Conservation (phyloP, 2,113 vertebrate species). For the Chaetops frenatus region DNA sequence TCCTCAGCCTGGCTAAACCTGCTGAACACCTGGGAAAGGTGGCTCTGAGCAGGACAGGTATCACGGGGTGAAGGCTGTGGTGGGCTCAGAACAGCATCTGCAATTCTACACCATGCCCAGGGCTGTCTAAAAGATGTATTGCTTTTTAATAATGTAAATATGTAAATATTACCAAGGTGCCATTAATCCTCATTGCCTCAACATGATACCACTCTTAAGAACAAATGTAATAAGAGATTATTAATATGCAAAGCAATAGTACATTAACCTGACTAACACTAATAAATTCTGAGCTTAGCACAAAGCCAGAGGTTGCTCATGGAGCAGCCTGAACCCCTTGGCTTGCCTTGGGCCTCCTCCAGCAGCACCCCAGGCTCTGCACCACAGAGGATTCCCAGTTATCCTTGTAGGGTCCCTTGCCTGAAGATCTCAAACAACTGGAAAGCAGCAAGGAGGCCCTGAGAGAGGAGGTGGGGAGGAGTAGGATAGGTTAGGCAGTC, state of each 20-base stretch:
- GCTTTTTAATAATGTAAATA: slow-evolving; percentile 66
- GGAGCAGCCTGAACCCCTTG: neutral
- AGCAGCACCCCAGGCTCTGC: neutral
- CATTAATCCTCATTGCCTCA: slow-evolving; percentile 62
- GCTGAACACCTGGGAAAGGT: neutral
- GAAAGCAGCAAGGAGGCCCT: neutral
- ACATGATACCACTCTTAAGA: slow-evolving; percentile 57
- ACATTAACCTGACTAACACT: slow-evolving; percentile 12
- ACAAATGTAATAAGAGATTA: slow-evolving; percentile 55
- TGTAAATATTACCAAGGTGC: slow-evolving; percentile 58
- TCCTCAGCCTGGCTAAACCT: neutral
- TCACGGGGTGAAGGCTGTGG: neutral
- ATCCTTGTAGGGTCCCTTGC: neutral
- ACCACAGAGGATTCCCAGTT: neutral
- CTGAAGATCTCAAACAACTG: neutral
- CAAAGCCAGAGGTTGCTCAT: neutral
- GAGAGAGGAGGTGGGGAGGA: neutral
- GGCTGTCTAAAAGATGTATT: slow-evolving; percentile 42
- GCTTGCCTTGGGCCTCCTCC: neutral
- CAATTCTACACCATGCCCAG: slow-evolving; percentile 6
- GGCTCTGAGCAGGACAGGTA: neutral
- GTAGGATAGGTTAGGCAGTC: neutral
- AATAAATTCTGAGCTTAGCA: slow-evolving; percentile 3
- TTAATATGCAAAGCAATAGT: slow-evolving; percentile 55
- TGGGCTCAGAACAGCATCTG: neutral